Evolutionary conservation across 2,797 vertebrate genomes (phyloP), one percentile per base, ranked within the genome.

Genomic region (Ciconia nigra): DNA sequence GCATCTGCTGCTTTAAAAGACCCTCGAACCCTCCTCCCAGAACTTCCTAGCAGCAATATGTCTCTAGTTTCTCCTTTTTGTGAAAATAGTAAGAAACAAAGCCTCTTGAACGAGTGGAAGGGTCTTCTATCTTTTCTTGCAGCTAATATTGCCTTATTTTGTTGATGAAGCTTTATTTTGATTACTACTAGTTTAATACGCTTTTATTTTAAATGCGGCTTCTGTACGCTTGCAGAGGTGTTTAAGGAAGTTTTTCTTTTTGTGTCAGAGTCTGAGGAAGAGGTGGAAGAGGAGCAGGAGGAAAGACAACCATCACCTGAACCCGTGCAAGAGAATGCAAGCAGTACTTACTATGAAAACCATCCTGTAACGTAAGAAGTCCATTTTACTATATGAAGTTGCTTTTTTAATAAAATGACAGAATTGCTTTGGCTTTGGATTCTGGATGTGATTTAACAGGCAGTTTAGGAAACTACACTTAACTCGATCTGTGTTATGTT

Each of bases 281-380:
- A 99, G 95, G 99, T 99, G 79, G 99, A 99, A 96, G 99, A 99
- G 90, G 99, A 99, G 83, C 98, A 98, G 87, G 99, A 99, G 96
- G 99, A 99, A 97, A 98, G 99, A 65, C 99, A 98, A 41, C 98
- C 98, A 3, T 99, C 99, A 35, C 99, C 99, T 71, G 99, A 99
- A 89, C 99, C 99, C 31, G 98, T 99, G 76, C 99, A 99, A 96
- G 99, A 99, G 96, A 99, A 98, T 62, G 94, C 99, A 24, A 99
- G 97, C 98, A 98, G 98, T 94, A 85, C 98, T 93, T 99, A 99
- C 88, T 99, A 99, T 46, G 99, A 99, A 83, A 96, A 98, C 67
- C 99, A 99, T 85, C 98, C 99, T 83, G 99, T 99, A 87, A 98
- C 98, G 99, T 99, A 98, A 98, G 98, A 93, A 76, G 21, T 62